phyloP scores from a whole-genome alignment of 2,113 vertebrate species.

The Melanocharis versteri region DNA sequence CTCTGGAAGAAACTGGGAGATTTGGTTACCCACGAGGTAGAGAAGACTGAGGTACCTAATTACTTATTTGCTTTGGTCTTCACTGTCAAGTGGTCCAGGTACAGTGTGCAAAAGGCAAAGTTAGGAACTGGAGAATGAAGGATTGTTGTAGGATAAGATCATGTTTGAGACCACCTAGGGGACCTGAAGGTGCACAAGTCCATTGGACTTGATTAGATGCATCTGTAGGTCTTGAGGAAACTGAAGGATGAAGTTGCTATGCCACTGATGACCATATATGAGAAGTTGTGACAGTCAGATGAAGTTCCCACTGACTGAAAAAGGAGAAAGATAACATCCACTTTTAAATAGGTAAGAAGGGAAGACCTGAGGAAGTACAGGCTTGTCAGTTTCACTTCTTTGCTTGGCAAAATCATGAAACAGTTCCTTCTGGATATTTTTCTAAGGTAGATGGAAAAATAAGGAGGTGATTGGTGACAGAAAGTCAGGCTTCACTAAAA shows the following conservation, averaged over 20 bases:
- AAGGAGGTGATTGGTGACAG: neutral
- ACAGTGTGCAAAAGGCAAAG: neutral
- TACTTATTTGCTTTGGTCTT: neutral
- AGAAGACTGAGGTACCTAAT: neutral
- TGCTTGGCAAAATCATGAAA: neutral
- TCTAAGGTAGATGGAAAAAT: neutral
- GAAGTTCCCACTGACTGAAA: neutral
- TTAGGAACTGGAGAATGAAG: neutral
- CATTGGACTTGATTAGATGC: neutral
- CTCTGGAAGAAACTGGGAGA: neutral
- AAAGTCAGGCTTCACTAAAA: neutral
- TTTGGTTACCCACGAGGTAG: neutral
- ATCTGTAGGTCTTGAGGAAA: neutral
- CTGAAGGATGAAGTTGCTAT: neutral
- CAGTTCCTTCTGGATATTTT: neutral
- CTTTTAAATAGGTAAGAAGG: neutral
- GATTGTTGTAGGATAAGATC: neutral
- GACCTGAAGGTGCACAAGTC: neutral
- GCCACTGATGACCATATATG: neutral
- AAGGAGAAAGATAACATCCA: neutral
- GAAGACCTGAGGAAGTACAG: neutral
- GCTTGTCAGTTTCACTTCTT: neutral
- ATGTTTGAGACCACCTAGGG: accelerated
- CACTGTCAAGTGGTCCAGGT: neutral
- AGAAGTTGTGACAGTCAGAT: neutral